Conservation (phyloP, 2,888 invertebrate genomes). For the Brenthis daphne region DNA sequence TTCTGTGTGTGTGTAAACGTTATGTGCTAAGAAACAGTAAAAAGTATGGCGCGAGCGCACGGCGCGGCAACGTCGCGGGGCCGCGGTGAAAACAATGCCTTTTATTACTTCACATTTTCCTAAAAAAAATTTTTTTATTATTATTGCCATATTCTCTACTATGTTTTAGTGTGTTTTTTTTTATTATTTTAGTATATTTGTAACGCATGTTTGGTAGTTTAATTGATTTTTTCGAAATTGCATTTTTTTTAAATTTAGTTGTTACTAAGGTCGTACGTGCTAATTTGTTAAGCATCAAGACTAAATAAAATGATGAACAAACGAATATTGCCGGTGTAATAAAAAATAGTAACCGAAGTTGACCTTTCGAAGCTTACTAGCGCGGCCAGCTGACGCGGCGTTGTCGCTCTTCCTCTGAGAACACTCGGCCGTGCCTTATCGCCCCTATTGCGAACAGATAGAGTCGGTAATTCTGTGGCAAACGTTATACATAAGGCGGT, state of each 20-base stretch:
- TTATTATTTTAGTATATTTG: not conserved
- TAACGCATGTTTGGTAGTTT: not conserved
- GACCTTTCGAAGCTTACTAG: conserved; percentile 80
- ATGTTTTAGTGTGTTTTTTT: not conserved
- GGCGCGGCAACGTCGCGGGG: conserved; percentile 75
- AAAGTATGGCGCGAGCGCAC: conserved; percentile 82
- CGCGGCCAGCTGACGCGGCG: conserved; percentile 80
- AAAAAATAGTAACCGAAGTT: conserved; percentile 78
- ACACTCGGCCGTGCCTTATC: conserved; percentile 70
- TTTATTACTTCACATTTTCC: conserved; percentile 40
- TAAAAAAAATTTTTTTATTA: not conserved
- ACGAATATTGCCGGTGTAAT: conserved; percentile 69
- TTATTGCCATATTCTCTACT: not conserved
- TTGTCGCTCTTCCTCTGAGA: conserved; percentile 67
- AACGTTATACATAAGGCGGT: conserved; percentile 70
- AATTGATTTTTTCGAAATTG: too few relatives aligned
- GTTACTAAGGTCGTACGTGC: not conserved
- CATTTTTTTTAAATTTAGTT: too few relatives aligned
- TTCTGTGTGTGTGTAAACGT: conserved; percentile 58
- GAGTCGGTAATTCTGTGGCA: conserved; percentile 55
- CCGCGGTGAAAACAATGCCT: conserved; percentile 77
- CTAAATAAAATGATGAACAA: conserved; percentile 31
- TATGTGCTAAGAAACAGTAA: conserved; percentile 83
- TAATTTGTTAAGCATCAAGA: not conserved
- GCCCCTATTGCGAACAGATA: conserved; percentile 58